Evolutionary conservation across 2,113 vertebrate species (phyloP).

Genomic region (Labeo catla): DNA sequence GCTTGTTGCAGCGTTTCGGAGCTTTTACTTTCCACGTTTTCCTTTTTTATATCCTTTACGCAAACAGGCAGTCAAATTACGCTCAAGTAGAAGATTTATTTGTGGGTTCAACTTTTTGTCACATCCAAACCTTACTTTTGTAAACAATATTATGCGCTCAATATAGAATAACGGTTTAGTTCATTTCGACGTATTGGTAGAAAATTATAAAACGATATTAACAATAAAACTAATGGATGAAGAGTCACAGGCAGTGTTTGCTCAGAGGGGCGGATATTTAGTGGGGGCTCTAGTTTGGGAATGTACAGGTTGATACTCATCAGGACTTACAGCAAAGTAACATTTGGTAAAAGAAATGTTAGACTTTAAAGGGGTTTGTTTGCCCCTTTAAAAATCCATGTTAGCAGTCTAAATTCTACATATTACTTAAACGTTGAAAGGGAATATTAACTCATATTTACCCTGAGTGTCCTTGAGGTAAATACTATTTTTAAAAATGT

Average conservation of each 20-base stretch:
- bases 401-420: not conserved
- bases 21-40: constrained; percentile 5
- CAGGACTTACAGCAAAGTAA: not conserved
- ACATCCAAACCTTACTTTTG: not conserved
- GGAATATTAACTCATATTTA: not conserved
- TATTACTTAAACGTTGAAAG: not conserved
- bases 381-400: not conserved
- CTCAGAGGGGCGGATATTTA: not conserved
- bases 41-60: not conserved
- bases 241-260: not conserved
- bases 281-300: not conserved
- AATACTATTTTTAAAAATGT: not conserved
- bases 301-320: not conserved
- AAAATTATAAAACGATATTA: not conserved
- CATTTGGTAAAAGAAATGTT: not conserved
- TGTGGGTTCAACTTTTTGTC: not conserved
- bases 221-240: not conserved
- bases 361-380: not conserved
- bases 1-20: constrained; percentile 51
- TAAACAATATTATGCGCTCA: not conserved
- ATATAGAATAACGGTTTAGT: constrained; percentile 4
- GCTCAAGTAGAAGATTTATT: not conserved
- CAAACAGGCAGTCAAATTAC: not conserved
- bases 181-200: not conserved
- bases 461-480: not conserved